These are phyloP conservation scores for Athripsodes cinereus DNA, from an alignment of 2,888 invertebrate genomes.

Conservation along the genomic window DNA sequence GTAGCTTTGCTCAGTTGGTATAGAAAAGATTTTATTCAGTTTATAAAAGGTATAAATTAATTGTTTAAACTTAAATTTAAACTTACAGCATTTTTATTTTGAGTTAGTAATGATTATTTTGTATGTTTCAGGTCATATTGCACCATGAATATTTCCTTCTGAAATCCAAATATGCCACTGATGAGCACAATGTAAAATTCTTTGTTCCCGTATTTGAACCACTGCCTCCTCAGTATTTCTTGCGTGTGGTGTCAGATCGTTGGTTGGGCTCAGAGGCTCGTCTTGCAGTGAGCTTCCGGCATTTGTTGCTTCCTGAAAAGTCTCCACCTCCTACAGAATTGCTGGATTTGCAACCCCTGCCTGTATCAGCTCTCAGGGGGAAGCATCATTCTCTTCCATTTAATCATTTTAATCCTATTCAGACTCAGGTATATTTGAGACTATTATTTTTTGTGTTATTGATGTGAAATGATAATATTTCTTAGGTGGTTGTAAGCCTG, in stretches of 20 bases:
- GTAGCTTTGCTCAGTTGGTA: too few species aligned
- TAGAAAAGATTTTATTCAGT: too few species aligned
- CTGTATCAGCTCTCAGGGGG: constrained; percentile 87
- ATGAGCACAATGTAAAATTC: constrained; percentile 95
- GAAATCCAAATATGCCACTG: constrained; percentile 88
- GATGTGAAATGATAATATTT: too few species aligned
- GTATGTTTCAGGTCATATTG: constrained; percentile 56
- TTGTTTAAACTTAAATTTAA: neutral
- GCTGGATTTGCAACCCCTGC: constrained; percentile 92
- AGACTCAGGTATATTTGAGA: constrained; percentile 89
- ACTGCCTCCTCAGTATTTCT: constrained; percentile 95
- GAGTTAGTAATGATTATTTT: neutral
- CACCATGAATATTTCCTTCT: constrained; percentile 94
- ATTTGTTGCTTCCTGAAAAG: constrained; percentile 95
- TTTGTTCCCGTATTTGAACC: constrained; percentile 99
- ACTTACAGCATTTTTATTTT: neutral
- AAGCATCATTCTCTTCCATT: constrained; percentile 79
- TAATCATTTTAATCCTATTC: constrained; percentile 96
- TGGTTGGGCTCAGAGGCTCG: constrained; percentile 96
- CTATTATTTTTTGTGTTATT: too few species aligned
- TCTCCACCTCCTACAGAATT: constrained; percentile 97
- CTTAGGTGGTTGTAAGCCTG: too few species aligned
- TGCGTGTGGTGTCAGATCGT: constrained; percentile 82
- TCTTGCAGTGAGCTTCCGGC: constrained; percentile 94
- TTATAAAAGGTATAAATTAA: neutral